A percentile compares a stretch with the other conserved stretches of the same genome.
phyloP scores from a whole-genome alignment of 1,140 invertebrate species.

The Hylaeus anthracinus region DNA sequence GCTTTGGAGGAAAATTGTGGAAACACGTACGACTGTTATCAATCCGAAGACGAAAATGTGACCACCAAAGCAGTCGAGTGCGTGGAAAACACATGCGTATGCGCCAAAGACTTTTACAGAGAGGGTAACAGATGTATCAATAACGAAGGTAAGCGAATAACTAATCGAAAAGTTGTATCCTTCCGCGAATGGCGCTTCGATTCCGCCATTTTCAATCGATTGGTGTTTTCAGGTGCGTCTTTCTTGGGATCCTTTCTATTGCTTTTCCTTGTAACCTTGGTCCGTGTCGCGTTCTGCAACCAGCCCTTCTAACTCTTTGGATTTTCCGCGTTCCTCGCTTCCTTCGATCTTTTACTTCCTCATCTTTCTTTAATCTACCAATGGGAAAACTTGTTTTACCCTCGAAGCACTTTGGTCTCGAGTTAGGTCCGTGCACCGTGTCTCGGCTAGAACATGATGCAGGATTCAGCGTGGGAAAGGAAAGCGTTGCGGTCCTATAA shows the following conservation, averaged over 20 bases:
- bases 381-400: neutral
- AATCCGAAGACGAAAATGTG: conserved; percentile 11
- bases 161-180: too few species aligned
- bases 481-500: neutral
- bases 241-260: neutral
- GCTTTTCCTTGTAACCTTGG: neutral
- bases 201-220: neutral
- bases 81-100: conserved; percentile 26
- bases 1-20: conserved; percentile 32
- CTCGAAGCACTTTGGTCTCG: neutral
- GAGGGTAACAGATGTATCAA: conserved; percentile 16
- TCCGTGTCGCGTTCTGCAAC: neutral
- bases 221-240: conserved; percentile 23
- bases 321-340: neutral
- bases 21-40: conserved; percentile 51
- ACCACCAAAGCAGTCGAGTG: conserved; percentile 20
- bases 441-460: neutral
- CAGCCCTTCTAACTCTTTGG: neutral
- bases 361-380: too few species aligned
- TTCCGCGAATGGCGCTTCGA: too few species aligned
- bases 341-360: neutral
- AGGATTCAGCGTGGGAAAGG: conserved; percentile 14
- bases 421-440: neutral
- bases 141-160: conserved; percentile 27
- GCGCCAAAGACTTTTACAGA: conserved; percentile 15